Conservation (phyloP, 1,140 invertebrate genomes). For the Planococcus citri region DNA sequence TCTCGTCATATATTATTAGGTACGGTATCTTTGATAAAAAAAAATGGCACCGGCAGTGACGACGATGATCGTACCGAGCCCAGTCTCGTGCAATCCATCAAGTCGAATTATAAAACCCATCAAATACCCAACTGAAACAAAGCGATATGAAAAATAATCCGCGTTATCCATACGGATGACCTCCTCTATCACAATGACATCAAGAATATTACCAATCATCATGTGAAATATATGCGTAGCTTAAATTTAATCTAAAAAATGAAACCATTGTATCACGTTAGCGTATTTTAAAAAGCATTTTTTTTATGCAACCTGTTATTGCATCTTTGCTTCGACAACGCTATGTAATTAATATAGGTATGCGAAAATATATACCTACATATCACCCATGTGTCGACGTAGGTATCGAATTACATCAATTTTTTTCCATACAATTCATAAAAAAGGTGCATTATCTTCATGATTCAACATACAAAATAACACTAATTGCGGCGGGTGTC, state of each 20-base stretch:
- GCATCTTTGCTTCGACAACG: not conserved
- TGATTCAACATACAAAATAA: too few relatives aligned
- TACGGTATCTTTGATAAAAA: too few relatives aligned
- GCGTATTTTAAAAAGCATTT: not conserved
- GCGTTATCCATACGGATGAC: not conserved
- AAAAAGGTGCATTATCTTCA: too few relatives aligned
- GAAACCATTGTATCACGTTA: not conserved
- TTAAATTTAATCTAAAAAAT: not conserved
- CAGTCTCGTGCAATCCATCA: not conserved
- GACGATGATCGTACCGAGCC: too few relatives aligned
- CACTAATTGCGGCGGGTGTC: too few relatives aligned
- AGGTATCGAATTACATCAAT: not conserved
- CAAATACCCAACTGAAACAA: not conserved
- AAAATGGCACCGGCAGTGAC: too few relatives aligned
- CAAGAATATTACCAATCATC: not conserved
- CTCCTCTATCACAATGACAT: not conserved
- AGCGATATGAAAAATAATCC: not conserved
- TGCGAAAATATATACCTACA: conserved; percentile 2
- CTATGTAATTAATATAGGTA: not conserved
- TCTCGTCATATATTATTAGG: too few relatives aligned
- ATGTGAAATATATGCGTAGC: not conserved
- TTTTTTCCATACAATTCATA: not conserved
- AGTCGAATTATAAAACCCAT: not conserved
- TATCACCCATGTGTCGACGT: not conserved
- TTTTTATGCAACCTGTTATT: not conserved